A percentile compares a stretch with the other conserved stretches of the same genome.
Evolutionary conservation across 2,113 vertebrate species (phyloP).

Genomic region (Rhabdomys dilectus): DNA sequence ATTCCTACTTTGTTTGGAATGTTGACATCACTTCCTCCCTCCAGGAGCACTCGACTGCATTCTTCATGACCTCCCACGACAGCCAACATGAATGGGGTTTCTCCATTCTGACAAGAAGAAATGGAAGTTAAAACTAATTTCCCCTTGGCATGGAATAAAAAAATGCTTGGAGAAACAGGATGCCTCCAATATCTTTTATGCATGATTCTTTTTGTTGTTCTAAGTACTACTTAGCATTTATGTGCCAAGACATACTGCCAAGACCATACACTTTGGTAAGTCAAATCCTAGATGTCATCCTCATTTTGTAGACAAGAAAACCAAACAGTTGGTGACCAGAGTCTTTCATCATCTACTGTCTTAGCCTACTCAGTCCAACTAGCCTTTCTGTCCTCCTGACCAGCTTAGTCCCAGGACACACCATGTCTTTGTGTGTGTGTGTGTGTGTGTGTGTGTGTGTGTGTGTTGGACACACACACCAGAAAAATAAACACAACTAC

Average conservation of each 20-base stretch:
- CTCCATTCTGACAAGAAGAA: constrained; percentile 86
- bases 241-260: neutral
- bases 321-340: neutral
- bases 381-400: neutral
- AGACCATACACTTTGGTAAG: neutral
- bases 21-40: constrained; percentile 91
- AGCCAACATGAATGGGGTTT: constrained; percentile 93
- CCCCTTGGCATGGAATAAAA: neutral
- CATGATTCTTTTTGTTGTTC: neutral
- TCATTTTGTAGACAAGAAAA: neutral
- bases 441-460: too few species aligned
- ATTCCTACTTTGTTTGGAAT: constrained; percentile 87
- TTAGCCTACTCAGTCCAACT: neutral
- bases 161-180: constrained; percentile 10
- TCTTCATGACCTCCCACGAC: constrained; percentile 88
- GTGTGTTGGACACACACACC: neutral
- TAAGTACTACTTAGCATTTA: neutral
- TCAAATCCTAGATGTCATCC: neutral
- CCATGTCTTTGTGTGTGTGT: neutral
- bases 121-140: constrained; percentile 42
- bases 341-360: neutral
- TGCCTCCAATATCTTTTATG: neutral
- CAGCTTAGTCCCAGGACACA: neutral
- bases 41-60: constrained; percentile 90
- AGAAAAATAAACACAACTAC: neutral